These are phyloP conservation scores for Helleia helle DNA, from an alignment of 2,888 invertebrate species.

Conservation along the genomic window DNA sequence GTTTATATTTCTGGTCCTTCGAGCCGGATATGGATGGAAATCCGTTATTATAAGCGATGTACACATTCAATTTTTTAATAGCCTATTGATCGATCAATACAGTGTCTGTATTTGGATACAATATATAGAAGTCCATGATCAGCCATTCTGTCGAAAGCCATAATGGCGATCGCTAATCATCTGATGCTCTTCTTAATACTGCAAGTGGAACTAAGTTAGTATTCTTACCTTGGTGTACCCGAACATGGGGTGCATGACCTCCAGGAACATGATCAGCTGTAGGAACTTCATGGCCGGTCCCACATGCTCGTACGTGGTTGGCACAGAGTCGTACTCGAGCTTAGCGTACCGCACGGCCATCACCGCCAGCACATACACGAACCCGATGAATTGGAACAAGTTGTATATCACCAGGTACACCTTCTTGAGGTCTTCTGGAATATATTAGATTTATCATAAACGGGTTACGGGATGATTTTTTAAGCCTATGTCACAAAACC, in stretches of 20 bases:
- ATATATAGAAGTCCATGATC: too few species aligned
- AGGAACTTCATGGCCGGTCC: conserved; percentile 86
- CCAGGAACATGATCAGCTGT: conserved; percentile 87
- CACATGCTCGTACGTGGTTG: conserved; percentile 80
- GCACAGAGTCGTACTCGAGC: conserved; percentile 81
- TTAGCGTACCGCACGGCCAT: conserved; percentile 83
- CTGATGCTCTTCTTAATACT: too few species aligned
- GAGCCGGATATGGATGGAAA: too few species aligned
- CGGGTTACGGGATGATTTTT: background rate
- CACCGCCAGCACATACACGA: conserved; percentile 81
- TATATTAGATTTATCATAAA: background rate
- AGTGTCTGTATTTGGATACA: too few species aligned
- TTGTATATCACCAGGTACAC: conserved; percentile 93
- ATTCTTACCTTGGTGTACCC: conserved; percentile 85
- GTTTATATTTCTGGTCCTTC: too few species aligned
- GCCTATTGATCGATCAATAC: too few species aligned
- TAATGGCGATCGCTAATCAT: too few species aligned
- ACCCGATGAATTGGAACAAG: conserved; percentile 91
- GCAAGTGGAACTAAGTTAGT: too few species aligned
- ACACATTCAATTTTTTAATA: too few species aligned
- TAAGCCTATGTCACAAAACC: too few species aligned
- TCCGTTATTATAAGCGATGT: too few species aligned
- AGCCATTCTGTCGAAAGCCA: too few species aligned
- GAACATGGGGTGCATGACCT: conserved; percentile 91
- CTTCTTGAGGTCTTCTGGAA: conserved; percentile 82